Percentiles rank a stretch among this genome's conserved stretches.
Conservation (phyloP, 2,797 vertebrate genomes). For the Microctenopoma lineatum region DNA sequence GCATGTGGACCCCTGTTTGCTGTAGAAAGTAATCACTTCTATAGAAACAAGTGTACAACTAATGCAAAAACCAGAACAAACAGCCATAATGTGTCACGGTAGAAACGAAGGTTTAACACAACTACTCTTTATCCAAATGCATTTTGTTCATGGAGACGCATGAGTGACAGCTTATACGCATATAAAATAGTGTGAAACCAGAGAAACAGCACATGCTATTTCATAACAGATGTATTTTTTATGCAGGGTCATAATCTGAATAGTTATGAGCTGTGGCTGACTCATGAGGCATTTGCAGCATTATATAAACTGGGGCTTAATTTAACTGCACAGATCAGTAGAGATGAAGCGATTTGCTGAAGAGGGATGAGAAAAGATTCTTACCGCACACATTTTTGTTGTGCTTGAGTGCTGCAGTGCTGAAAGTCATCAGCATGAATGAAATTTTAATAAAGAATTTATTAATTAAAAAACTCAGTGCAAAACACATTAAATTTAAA, state of each 20-base stretch:
- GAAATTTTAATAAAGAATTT: constrained; percentile 9
- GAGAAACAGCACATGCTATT: constrained; percentile 2
- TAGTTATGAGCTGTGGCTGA: constrained; percentile 65
- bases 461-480: background rate
- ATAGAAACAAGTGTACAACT: constrained; percentile 43
- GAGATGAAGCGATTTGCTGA: constrained; percentile 58
- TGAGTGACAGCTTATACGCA: background rate
- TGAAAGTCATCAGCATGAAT: constrained; percentile 25
- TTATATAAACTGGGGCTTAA: constrained; percentile 79
- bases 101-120: constrained; percentile 18
- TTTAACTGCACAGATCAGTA: constrained; percentile 67
- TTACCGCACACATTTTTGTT: constrained; percentile 48
- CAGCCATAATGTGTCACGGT: constrained; percentile 24
- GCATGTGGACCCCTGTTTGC: constrained; percentile 57
- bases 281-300: constrained; percentile 73
- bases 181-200: constrained; percentile 2
- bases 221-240: constrained; percentile 18
- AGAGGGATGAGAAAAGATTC: constrained; percentile 68
- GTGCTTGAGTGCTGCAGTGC: constrained; percentile 62
- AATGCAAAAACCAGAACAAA: constrained; percentile 30
- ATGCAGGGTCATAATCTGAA: constrained; percentile 47
- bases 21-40: constrained; percentile 35
- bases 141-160: background rate
- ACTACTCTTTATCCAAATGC: background rate
- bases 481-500: constrained; percentile 17